Base-by-base conservation (phyloP, 1,140 invertebrate genomes). In the Drosophila suzukii region DNA sequence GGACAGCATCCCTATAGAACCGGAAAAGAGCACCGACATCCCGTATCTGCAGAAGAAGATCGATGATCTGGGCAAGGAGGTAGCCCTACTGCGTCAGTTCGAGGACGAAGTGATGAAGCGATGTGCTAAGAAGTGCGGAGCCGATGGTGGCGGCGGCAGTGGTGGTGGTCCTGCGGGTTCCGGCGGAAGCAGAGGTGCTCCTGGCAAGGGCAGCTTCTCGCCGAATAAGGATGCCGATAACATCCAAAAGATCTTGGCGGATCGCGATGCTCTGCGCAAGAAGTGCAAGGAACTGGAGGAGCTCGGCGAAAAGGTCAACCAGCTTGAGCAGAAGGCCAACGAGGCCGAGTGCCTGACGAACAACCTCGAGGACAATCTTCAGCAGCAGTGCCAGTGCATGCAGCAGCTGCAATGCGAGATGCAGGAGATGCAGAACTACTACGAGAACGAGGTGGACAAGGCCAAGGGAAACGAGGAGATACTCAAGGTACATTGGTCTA, bases 401-500 rank as follows among this genome's bases (percentile, higher is more conserved):
- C 17, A 53, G 13, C 60, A 76, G 24, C 77, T 91, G 81, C 71
- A 90, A 13, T 58, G 66, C 11, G 90, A 91, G 12, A 91, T 91
- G 62, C 55, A 61, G 11, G 73, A 90, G 10, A 91, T 90, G 85
- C 90, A 91, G 30, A 63, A 56, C 1, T 91, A 78, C 62, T 91
- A 91, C 58, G 86, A 90, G 49, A 60, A 51, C 41, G 75, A 91
- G 58, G 63, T 88, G 3, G 78, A 78, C 12, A 76, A 82, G n/a
- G 36, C 61, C 0, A 90, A 84, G 12, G 80, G 56, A 11, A 77
- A 79, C 36, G 82, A 90, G 43, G 68, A 88, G 34, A 20, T 90
- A 5, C 66, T 90, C 0, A 79, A 76, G 70, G 90, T 90, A 15
- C n/a, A 3, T 43, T 8, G 3, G n/a, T 15, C n/a, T 8, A 8